A percentile compares a stretch with the other conserved stretches of the same genome.
Evolutionary conservation across 2,113 vertebrate genomes (phyloP).

Genomic region (Alethe castanea): DNA sequence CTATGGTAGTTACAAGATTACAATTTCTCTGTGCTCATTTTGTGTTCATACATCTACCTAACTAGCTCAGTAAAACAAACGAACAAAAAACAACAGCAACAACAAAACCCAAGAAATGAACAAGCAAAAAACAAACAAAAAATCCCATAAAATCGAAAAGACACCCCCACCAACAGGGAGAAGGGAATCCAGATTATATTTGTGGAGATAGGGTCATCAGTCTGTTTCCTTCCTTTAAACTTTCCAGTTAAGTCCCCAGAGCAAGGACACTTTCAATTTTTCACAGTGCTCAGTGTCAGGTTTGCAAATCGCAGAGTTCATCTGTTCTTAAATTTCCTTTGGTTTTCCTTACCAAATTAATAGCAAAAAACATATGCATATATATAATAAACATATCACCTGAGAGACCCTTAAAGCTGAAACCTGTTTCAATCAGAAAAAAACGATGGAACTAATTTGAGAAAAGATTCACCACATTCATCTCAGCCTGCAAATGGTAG

Average conservation of each 20-base stretch:
- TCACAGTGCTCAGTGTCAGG: not conserved
- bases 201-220: not conserved
- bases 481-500: not conserved
- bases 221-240: not conserved
- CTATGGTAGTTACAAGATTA: not conserved
- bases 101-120: no score
- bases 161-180: not conserved
- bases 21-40: not conserved
- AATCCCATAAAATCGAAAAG: rapidly evolving
- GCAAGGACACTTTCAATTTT: not conserved
- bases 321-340: not conserved
- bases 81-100: no score
- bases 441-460: not conserved
- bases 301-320: not conserved
- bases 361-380: not conserved
- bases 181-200: not conserved
- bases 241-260: not conserved
- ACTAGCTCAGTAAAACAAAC: not conserved
- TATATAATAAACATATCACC: not conserved
- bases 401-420: not conserved
- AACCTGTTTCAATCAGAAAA: not conserved
- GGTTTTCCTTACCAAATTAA: not conserved
- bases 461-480: not conserved
- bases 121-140: not conserved
- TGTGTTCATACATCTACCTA: not conserved